Conservation (phyloP, 1,140 invertebrate species). For the Cyclina sinensis region DNA sequence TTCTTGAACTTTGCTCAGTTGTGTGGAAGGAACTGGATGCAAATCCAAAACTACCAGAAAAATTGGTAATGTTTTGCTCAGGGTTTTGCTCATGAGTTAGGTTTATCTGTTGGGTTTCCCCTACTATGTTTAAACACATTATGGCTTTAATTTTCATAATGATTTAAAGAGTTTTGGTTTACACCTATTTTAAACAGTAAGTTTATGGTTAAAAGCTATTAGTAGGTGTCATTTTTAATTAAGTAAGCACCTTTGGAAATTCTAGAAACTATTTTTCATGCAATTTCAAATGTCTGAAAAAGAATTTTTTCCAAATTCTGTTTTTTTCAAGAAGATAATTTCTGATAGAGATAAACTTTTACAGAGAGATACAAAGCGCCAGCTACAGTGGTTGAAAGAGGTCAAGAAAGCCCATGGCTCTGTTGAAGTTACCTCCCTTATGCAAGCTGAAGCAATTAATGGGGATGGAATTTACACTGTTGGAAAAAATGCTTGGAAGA, state of each 20-base stretch:
- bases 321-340: too few relatives aligned
- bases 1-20: slow-evolving; percentile 76
- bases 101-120: not conserved
- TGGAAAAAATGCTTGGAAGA: slow-evolving; percentile 64
- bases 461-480: slow-evolving; percentile 78
- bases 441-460: slow-evolving; percentile 82
- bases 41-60: slow-evolving; percentile 77
- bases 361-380: slow-evolving; percentile 74
- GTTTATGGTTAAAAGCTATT: too few relatives aligned
- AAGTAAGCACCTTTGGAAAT: too few relatives aligned
- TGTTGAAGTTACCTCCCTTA: slow-evolving; percentile 82
- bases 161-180: not conserved
- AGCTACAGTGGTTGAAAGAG: slow-evolving; percentile 81
- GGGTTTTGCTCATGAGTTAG: not conserved
- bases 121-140: too few relatives aligned
- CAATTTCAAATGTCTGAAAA: too few relatives aligned
- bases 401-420: slow-evolving; percentile 82
- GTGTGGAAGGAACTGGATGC: slow-evolving; percentile 79
- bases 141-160: too few relatives aligned
- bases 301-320: too few relatives aligned
- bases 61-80: slow-evolving; percentile 74
- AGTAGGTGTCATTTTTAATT: too few relatives aligned
- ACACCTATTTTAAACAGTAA: too few relatives aligned
- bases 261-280: too few relatives aligned
- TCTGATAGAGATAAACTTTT: too few relatives aligned